phyloP scores from a whole-genome alignment of 2,797 vertebrate genomes.

The Iguana delicatissima region DNA sequence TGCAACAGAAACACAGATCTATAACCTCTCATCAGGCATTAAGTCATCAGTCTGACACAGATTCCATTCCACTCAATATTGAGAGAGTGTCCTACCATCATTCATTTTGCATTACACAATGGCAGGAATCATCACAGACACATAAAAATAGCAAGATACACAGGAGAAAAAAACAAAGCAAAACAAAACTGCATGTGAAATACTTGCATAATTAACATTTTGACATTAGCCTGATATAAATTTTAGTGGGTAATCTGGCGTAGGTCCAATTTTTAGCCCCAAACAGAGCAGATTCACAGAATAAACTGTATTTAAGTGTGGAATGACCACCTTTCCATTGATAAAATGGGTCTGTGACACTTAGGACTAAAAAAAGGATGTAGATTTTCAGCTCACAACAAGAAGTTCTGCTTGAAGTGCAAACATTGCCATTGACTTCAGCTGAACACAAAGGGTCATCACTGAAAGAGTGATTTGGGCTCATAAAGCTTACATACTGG shows the following conservation, averaged over 20 bases:
- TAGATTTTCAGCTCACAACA: too few species aligned
- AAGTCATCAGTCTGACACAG: conserved; percentile 69
- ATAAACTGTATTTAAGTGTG: too few species aligned
- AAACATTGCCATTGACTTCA: not conserved
- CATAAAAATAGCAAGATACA: conserved; percentile 29
- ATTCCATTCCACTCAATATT: conserved; percentile 62
- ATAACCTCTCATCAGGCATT: conserved; percentile 50
- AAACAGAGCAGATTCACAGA: too few species aligned
- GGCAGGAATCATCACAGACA: conserved; percentile 53
- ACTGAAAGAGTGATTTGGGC: not conserved
- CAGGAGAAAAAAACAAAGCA: conserved; percentile 15
- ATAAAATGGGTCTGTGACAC: too few species aligned
- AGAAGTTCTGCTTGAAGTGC: not conserved
- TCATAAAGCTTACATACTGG: not conserved
- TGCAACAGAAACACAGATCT: conserved; percentile 23
- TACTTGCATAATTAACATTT: conserved; percentile 22
- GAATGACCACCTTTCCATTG: not conserved
- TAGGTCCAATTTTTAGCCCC: too few species aligned
- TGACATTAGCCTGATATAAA: not conserved
- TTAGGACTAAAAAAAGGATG: too few species aligned
- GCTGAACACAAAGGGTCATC: not conserved
- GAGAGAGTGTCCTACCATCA: conserved; percentile 58
- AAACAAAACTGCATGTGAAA: conserved; percentile 26
- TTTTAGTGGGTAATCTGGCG: not conserved
- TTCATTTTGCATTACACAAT: conserved; percentile 71